Evolutionary conservation across 2,113 vertebrate species (phyloP).

Genomic region (Ia io): DNA sequence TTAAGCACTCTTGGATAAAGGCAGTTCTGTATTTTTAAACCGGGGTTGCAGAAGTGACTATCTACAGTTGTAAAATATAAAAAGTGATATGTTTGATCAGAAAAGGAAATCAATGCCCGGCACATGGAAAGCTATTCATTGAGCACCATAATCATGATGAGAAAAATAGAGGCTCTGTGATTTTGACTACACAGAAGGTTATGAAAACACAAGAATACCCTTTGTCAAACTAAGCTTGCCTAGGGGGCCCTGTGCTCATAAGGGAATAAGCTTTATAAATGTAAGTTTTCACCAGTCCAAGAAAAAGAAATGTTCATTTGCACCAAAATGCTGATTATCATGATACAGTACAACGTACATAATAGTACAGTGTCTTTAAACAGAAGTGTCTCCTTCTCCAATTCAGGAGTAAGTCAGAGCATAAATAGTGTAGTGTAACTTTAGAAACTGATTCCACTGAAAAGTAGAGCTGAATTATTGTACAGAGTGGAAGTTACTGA

Average conservation of each 20-base stretch:
- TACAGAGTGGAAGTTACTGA: constrained; percentile 46
- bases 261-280: background rate
- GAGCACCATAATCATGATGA: constrained; percentile 11
- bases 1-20: constrained; percentile 24
- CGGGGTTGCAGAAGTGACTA: background rate
- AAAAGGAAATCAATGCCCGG: constrained; percentile 49
- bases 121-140: constrained; percentile 18
- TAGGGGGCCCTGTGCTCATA: background rate
- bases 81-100: constrained; percentile 35
- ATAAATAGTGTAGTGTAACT: constrained; percentile 22
- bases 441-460: constrained; percentile 47
- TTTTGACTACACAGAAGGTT: background rate
- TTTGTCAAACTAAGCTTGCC: background rate
- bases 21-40: background rate
- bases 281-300: background rate
- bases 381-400: constrained; percentile 41
- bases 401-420: constrained; percentile 54
- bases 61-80: constrained; percentile 49
- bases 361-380: constrained; percentile 21
- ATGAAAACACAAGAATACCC: background rate
- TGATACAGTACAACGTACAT: background rate
- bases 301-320: background rate
- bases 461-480: constrained; percentile 53
- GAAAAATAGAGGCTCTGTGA: background rate
- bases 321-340: constrained; percentile 41